A percentile compares a stretch with the other conserved stretches of the same genome.
Conservation (phyloP, 2,888 invertebrate species). For the Orthosia gothica region DNA sequence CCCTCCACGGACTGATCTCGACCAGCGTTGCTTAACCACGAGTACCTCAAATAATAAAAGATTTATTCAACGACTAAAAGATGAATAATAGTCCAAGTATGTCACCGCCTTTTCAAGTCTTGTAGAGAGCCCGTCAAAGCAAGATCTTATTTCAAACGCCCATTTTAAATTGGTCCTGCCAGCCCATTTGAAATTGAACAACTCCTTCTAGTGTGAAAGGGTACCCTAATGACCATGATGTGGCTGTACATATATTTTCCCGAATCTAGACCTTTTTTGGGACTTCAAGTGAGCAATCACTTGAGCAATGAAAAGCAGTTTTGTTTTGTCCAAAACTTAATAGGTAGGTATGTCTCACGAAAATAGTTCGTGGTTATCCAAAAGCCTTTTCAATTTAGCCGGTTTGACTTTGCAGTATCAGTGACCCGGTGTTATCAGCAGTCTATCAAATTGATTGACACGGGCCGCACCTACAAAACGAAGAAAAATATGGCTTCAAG, state of each 20-base stretch:
- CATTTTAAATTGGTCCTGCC: slow-evolving; percentile 21
- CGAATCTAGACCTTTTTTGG: not conserved
- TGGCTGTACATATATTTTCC: slow-evolving; percentile 21
- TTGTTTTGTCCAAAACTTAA: not conserved
- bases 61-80: slow-evolving; percentile 13
- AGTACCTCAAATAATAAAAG: no score
- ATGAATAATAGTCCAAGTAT: slow-evolving; percentile 3
- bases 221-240: slow-evolving; percentile 28
- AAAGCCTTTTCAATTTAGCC: slow-evolving; percentile 62
- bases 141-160: slow-evolving; percentile 18
- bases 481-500: slow-evolving; percentile 87
- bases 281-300: slow-evolving; percentile 13
- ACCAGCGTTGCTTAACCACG: no score
- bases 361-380: slow-evolving; percentile 1
- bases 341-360: not conserved
- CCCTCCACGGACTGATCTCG: no score
- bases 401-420: slow-evolving; percentile 51
- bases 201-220: slow-evolving; percentile 29
- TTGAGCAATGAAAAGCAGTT: slow-evolving; percentile 12
- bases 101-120: not conserved
- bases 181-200: slow-evolving; percentile 10
- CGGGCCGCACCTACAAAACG: slow-evolving; percentile 78
- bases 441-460: slow-evolving; percentile 86
- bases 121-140: slow-evolving; percentile 7
- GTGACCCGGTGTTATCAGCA: slow-evolving; percentile 73